Evolutionary conservation across 2,797 vertebrate genomes (phyloP), one percentile per base, ranked within the genome.

Genomic region (Telmatherina bonti): DNA sequence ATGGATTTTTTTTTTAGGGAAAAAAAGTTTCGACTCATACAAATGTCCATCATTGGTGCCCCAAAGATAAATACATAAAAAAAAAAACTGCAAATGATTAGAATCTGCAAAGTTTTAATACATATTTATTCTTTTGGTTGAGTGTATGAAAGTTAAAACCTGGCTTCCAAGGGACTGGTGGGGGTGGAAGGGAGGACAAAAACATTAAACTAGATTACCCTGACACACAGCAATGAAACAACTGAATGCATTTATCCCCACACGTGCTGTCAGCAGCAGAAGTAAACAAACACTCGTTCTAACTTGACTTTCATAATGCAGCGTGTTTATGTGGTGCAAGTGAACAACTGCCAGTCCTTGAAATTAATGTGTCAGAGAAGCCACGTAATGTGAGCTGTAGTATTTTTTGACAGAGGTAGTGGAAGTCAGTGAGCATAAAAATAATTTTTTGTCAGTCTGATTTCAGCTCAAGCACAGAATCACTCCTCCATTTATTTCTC

Each of bases 211-310:
- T 31, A 51, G 18, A 64, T 70, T 47, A 70, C 59, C 72, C 68
- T 79, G 67, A 56, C 49, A 78, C 53, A 69, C 47, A 72, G 62
- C 81, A 55, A 70, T 51, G 61, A 65, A 33, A 35, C n/a, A 53
- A 49, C 56, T 56, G 60, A 71, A 41, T 68, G 53, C 51, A 72
- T 81, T 77, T 58, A 66, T 58, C 10, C 54, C 10, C 54, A 68
- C 47, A 49, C 29, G 30, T 11, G 71, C 24, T 58, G 57, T 57
- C 20, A 13, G 45, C 51, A 66, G 41, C 15, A 52, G 15, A 63
- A 63, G 43, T 71, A 26, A 67, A 72, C 24, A 64, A 55, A 63
- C 31, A 54, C 35, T 13, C 47, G 20, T 60, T 27, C 55, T 56
- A 1, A 3, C 9, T 13, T 16, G 47, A 66, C 43, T 64, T 67